phyloP scores from a whole-genome alignment of 2,113 vertebrate genomes.

The Larimichthys crocea region DNA sequence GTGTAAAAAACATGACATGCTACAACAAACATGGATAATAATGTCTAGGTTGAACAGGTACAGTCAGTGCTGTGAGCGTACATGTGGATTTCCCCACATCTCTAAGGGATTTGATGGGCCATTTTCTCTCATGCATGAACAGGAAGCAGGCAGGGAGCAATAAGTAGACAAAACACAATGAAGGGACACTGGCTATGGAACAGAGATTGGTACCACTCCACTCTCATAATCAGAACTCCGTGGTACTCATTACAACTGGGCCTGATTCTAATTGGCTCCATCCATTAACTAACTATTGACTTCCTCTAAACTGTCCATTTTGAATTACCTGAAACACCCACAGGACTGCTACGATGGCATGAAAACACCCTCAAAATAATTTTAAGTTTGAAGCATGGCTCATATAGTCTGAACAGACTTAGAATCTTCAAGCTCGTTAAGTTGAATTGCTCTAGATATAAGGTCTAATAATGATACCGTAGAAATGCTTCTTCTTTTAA shows the following conservation, averaged over 20 bases:
- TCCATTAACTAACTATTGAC: constrained; percentile 25
- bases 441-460: too few species aligned
- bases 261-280: constrained; percentile 17
- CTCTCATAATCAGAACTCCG: constrained; percentile 25
- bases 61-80: not conserved
- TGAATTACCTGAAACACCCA: too few species aligned
- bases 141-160: not conserved
- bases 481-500: too few species aligned
- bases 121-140: not conserved
- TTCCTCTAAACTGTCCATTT: constrained; percentile 1
- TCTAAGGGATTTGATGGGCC: not conserved
- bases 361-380: too few species aligned
- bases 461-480: too few species aligned
- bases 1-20: constrained; percentile 8
- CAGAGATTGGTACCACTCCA: not conserved
- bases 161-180: too few species aligned
- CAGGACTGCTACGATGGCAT: too few species aligned
- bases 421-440: too few species aligned
- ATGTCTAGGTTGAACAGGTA: not conserved
- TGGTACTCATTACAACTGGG: constrained; percentile 3
- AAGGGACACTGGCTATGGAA: not conserved
- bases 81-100: constrained; percentile 7
- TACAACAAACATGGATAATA: not conserved
- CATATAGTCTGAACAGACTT: too few species aligned
- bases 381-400: too few species aligned